Conservation (phyloP, 2,113 vertebrate species). For the Hirundichthys speculiger region DNA sequence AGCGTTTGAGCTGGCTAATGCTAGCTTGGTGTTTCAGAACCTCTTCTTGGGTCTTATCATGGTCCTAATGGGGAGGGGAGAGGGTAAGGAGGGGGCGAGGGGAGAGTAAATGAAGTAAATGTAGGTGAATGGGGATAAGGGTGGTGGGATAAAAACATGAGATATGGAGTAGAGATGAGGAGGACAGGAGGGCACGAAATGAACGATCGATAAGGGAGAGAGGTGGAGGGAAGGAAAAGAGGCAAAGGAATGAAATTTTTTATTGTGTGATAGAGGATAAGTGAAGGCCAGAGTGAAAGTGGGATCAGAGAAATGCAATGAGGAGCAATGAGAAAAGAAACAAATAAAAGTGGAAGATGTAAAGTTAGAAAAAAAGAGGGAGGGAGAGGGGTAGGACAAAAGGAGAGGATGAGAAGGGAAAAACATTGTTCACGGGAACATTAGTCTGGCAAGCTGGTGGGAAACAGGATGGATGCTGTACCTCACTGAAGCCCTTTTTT, state of each 20-base stretch:
- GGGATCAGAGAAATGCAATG: not conserved
- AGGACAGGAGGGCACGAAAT: not conserved
- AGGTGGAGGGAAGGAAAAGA: not conserved
- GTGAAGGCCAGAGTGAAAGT: not conserved
- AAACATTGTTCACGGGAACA: constrained; percentile 75
- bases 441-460: constrained; percentile 74
- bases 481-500: constrained; percentile 73
- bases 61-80: constrained; percentile 83
- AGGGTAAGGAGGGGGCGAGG: not conserved
- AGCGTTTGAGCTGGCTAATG: constrained; percentile 99
- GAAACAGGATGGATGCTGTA: constrained; percentile 78
- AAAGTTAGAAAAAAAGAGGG: not conserved
- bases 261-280: not conserved
- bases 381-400: constrained; percentile 9
- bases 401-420: constrained; percentile 42
- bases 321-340: not conserved
- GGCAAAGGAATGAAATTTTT: not conserved
- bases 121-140: not conserved
- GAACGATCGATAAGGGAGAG: not conserved
- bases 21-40: constrained; percentile 99
- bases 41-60: constrained; percentile 99
- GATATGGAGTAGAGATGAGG: constrained; percentile 14
- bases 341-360: not conserved
- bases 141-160: not conserved
- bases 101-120: constrained; percentile 22